These are phyloP conservation scores for Microctonus brassicae DNA, from an alignment of 2,888 invertebrate genomes.

Conservation along the genomic window DNA sequence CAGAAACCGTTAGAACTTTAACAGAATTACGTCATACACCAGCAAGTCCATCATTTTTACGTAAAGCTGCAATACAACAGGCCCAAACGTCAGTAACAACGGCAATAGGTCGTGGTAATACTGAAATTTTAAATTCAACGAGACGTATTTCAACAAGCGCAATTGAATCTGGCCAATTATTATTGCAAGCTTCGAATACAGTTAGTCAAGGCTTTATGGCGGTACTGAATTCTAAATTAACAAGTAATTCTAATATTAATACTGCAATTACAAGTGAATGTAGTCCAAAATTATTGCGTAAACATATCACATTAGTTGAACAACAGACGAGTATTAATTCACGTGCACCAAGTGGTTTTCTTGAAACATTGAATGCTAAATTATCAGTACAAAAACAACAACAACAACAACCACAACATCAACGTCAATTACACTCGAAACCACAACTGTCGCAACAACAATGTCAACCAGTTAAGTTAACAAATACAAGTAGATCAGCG, in stretches of 20 bases:
- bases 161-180: slow-evolving; percentile 44
- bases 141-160: slow-evolving; percentile 40
- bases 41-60: slow-evolving; percentile 83
- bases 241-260: slow-evolving; percentile 51
- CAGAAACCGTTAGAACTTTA: slow-evolving; percentile 88
- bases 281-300: slow-evolving; percentile 63
- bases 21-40: slow-evolving; percentile 89
- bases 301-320: slow-evolving; percentile 66
- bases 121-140: slow-evolving; percentile 37
- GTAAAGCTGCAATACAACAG: slow-evolving; percentile 63
- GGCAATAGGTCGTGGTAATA: slow-evolving; percentile 28
- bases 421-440: slow-evolving; percentile 52
- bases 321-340: slow-evolving; percentile 72
- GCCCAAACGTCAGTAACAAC: slow-evolving; percentile 21
- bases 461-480: slow-evolving; percentile 71
- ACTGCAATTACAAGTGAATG: slow-evolving; percentile 48
- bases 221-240: slow-evolving; percentile 78
- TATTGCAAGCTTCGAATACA: slow-evolving; percentile 69
- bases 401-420: slow-evolving; percentile 59
- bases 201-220: slow-evolving; percentile 79
- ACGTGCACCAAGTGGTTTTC: slow-evolving; percentile 72
- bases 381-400: slow-evolving; percentile 79
- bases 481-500: slow-evolving; percentile 60
- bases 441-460: slow-evolving; percentile 74
- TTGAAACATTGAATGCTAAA: slow-evolving; percentile 86